Evolutionary conservation across 2,113 vertebrate species (phyloP), one percentile per base, ranked within the genome.

Genomic region (Apus apus): DNA sequence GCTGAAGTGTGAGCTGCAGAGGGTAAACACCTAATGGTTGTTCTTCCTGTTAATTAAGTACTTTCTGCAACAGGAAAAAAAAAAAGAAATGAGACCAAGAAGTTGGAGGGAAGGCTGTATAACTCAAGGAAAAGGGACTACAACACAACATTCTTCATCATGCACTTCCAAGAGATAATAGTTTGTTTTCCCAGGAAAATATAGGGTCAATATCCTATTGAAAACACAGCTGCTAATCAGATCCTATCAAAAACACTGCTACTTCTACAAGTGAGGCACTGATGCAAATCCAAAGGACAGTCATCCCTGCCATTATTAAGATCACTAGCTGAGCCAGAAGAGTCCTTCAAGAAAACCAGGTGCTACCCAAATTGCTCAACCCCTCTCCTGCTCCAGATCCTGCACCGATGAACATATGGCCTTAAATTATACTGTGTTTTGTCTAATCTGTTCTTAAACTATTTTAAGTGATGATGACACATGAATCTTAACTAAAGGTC

Each of bases 1-100:
- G 87, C 79, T 32, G 22, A 78, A 93, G 85, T 46, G 62, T 61
- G 83, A 96, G 90, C 40, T 97, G 92, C 77, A 83, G 79, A 96
- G 70, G 90, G 90, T 92, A 81, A 94, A 93, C 88, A 93, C 94
- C 93, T 94, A 94, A 95, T 88, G 72, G 83, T 38, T 83, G 93
- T 96, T 95, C 93, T 79, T 77, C 81, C 83, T 74, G 65, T 75
- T 96, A 94, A 95, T 93, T 58, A 95, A 94, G 50, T 27, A 67
- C 89, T 74, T 94, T 86, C 76, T 95, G 61, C 72, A 93, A 67
- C 6, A 60, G 87, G 66, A 7, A n/a, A 34, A 54, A 50, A 74
- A 76, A 67, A 68, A 73, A 81, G 54, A 91, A 95, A 90, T 40
- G 20, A 90, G 48, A 70, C 22, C 46, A 91, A 61, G 74, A 34